Percentiles rank a stretch among this genome's conserved stretches.
These are phyloP conservation scores for Brienomyrus longianalis DNA, from an alignment of 2,113 vertebrate genomes.

Conservation along the genomic window DNA sequence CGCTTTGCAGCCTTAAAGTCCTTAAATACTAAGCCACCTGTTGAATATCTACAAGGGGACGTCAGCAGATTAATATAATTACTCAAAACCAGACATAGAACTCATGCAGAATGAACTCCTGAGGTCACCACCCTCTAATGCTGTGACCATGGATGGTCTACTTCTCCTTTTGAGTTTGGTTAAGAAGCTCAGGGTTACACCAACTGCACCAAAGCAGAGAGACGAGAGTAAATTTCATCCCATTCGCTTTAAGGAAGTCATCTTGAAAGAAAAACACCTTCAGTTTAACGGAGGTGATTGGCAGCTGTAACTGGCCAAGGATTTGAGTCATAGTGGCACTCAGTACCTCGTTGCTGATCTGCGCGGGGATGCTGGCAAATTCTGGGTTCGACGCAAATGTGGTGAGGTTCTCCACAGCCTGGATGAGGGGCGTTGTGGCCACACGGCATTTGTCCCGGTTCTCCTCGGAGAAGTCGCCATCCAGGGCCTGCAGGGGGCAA, in stretches of 20 bases:
- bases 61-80: background rate
- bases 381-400: conserved; percentile 94
- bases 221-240: background rate
- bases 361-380: conserved; percentile 92
- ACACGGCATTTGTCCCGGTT: conserved; percentile 84
- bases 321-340: background rate
- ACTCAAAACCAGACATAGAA: background rate
- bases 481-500: conserved; percentile 66
- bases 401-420: conserved; percentile 92
- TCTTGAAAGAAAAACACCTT: background rate
- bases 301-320: background rate
- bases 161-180: background rate
- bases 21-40: conserved; percentile 12
- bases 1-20: conserved; percentile 18
- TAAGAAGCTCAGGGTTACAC: background rate
- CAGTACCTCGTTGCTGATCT: conserved; percentile 88
- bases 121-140: background rate
- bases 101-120: background rate
- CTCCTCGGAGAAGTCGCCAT: conserved; percentile 95
- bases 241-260: background rate
- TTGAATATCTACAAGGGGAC: background rate
- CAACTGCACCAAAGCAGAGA: background rate
- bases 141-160: background rate
- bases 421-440: conserved; percentile 83
- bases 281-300: background rate